Base-by-base conservation (phyloP, 2,113 vertebrate species). In the Cricetomys ansorgei region DNA sequence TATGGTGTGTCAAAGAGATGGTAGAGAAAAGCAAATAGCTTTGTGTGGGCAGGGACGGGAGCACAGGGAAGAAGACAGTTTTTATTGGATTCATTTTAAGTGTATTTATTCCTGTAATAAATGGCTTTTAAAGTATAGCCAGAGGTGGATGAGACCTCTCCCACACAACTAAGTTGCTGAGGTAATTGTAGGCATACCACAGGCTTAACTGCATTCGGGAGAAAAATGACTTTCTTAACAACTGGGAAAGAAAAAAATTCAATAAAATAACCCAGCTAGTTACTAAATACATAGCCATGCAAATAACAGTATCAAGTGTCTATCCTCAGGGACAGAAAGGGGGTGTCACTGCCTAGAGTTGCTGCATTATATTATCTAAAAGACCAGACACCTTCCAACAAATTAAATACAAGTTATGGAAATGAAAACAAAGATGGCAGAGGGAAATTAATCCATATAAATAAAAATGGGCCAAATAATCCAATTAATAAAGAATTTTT, bases 401-500 rank as follows among this genome's bases (percentile, higher is more conserved):
- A 93, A 87, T 76, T n/a, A 87, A 7, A 65, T 85, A 62, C 15
- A 43, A 93, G 43, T 45, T 65, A 50, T 25, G 55, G 67, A 92
- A 57, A 37, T 87, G 17, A 69, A 92, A 79, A 84, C n/a, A 86
- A 76, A 94, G 81, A 55, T 57, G 27, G 1, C 48, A 62, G 37
- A 91, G 15, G 34, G 50, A 94, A 89, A 87, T 65, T 27, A 70
- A 96, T 21, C 37, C 34, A 75, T 91, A 21, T 85, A 80, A 67
- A 50, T 89, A 70, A 43, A 16, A 92, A 64, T 86, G 23, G 37
- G 85, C 25, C 55, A 77, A 88, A 48, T 81, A 81, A 77, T 31
- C 23, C 5, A 76, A 48, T 84, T 2, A 77, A 55, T 79, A 62
- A 93, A 84, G 87, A 93, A 93, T 29, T 80, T 75, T 37, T 80